Base-by-base conservation (phyloP, 2,797 vertebrate species). In the Acrossocheilus wenchowensis region DNA sequence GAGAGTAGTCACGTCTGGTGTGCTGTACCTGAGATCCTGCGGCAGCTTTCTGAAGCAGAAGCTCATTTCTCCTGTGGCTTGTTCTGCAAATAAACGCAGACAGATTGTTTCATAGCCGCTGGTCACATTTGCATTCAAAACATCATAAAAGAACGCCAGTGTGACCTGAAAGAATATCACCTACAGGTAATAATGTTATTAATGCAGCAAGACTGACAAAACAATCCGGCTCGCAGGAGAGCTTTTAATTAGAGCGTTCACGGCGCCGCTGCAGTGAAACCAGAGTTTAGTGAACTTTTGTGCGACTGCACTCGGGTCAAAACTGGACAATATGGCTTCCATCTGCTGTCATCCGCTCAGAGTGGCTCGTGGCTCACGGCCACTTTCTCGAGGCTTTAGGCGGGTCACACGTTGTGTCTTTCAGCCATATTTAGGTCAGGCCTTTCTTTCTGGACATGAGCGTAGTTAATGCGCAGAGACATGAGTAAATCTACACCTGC, bases 341-440 rank as follows among this genome's bases (percentile, higher is more conserved):
- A 98, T 98, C 97, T 98, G 97, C 95, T 95, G 94, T 96, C 97
- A 97, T 98, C 97, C 97, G 97, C 95, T 96, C 64, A 7, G 60
- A 54, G 41, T 11, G 34, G 17, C 94, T 93, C 94, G 94, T 95
- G 94, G 95, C 96, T 95, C 88, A 87, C 91, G 92, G 94, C 91
- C 7, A 85, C 73, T 43, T 23, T 87, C 82, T 89, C 88, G 83
- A 94, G 94, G 95, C 93, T 92, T 95, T 95, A 96, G 96, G 95
- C 97, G 95, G 97, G 97, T 98, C 97, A 98, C 97, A 97, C 97
- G 97, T 96, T 97, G 96, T 95, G 94, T 97, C 96, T 97, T 97
- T 97, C 96, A 97, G 96, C 96, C 97, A 97, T 97, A 99, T 99
- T 99, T 98, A 97, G 98, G 97, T 99, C 98, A 98, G 95, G 95